phyloP scores from a whole-genome alignment of 2,797 vertebrate genomes.

The Tadarida brasiliensis region DNA sequence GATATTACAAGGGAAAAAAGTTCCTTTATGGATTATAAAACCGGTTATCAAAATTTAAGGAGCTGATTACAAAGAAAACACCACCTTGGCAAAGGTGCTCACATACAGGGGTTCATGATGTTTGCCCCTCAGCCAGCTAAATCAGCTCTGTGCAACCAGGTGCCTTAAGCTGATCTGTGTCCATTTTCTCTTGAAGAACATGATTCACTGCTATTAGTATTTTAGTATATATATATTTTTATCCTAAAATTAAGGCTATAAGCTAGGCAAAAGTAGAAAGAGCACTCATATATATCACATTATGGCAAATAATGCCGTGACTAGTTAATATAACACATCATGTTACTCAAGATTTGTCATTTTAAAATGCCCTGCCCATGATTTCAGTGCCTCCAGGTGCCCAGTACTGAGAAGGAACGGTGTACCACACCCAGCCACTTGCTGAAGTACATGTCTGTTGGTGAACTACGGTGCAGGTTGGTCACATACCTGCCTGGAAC shows the following conservation, averaged over 20 bases:
- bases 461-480: neutral
- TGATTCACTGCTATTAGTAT: neutral
- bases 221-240: neutral
- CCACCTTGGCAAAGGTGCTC: neutral
- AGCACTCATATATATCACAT: neutral
- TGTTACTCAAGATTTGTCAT: neutral
- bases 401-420: rapidly evolving
- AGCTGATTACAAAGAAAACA: conserved; percentile 21
- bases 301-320: neutral
- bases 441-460: neutral
- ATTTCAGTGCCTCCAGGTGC: neutral
- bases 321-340: neutral
- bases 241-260: neutral
- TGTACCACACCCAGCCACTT: neutral
- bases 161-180: neutral
- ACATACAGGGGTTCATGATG: neutral
- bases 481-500: neutral
- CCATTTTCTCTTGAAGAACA: neutral
- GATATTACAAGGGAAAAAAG: neutral
- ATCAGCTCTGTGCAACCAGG: neutral
- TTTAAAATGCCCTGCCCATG: neutral
- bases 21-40: conserved; percentile 29
- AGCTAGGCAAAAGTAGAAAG: neutral
- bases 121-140: neutral
- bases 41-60: conserved; percentile 12